Evolutionary conservation across 2,113 vertebrate species (phyloP), one percentile per base, ranked within the genome.

Genomic region (Engystomops pustulosus): DNA sequence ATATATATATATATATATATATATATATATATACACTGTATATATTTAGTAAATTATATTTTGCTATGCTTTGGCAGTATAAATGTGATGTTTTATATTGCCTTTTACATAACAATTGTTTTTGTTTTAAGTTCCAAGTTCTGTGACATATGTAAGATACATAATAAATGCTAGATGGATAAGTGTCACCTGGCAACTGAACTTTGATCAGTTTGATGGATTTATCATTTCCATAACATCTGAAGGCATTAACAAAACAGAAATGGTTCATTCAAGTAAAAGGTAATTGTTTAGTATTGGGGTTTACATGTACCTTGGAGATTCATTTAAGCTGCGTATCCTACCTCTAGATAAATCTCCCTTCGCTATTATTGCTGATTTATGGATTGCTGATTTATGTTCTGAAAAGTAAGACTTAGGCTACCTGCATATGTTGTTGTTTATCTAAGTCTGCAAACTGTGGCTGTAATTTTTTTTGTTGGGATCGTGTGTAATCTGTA

Each of bases 81-180:
- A n/a, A n/a, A n/a, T n/a, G n/a, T n/a, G 3, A n/a, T 53, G 18
- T n/a, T 53, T 20, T 53, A 53, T 53, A n/a, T 20, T n/a, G 51
- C 8, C n/a, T n/a, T 53, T n/a, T 1, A n/a, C 20, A 53, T n/a
- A n/a, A 53, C 12, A 4, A 44, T 44, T 71, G 11, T 6, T 44
- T 84, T 77, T 78, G 17, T 44, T 6, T 27, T 12, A 80, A 97
- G 95, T 87, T 71, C 94, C 94, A 74, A 94, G 89, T 11, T 58
- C 90, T 23, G 89, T 92, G 79, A 91, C 90, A 81, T 85, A 94
- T 86, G 72, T 91, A 85, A 92, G 92, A 53, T 74, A 90, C 9
- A 95, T 90, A 89, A 95, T 94, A 91, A 93, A 89, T 44, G 90
- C 91, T 82, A 86, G 88, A 51, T 93, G 94, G 86, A 86, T 95